Base-by-base conservation (phyloP, 2,113 vertebrate species). In the Macquaria ambigua region DNA sequence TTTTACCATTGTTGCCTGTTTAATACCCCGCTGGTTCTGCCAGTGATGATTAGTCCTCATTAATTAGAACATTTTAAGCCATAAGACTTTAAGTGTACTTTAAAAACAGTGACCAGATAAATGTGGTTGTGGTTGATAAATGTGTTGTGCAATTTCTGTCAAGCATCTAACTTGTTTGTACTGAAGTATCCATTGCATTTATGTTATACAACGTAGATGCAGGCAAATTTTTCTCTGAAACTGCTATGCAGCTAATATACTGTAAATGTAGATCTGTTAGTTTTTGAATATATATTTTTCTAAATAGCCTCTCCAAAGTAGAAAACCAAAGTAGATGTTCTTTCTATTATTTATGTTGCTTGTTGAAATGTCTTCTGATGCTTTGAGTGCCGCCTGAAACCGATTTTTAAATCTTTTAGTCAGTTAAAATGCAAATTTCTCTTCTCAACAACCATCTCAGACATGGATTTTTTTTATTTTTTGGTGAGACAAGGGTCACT, bases 201-300 rank as follows among this genome's bases (percentile, higher is more conserved):
- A 84, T 94, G 87, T 93, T 90, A 48, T 81, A 78, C 34, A 37
- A 85, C 74, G 61, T 93, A 86, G 73, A 91, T 94, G 89, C 89
- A 95, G 84, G 89, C 77, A 73, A 66, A 89, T 93, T 85, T 85
- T 97, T 90, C 86, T 96, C 96, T 96, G 94, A 96, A 95, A 95
- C 95, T 96, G 97, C 96, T 94, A 96, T 96, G 93, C 93, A 96
- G 94, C 92, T 94, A 95, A 96, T 96, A 95, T 93, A 93, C 82
- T 87, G 90, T 90, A 96, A 96, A 87, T 93, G 80, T 92, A 92
- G 87, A 91, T 84, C 72, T 90, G 84, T 94, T 87, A 91, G 84
- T 88, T 90, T 94, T 93, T 92, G 74, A 93, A 90, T 84, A 89
- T 90, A 87, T 94, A 89, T 92, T 92, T 93, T 92, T 95, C 85